Base-by-base conservation (phyloP, 2,113 vertebrate genomes). In the Baryphthengus martii region DNA sequence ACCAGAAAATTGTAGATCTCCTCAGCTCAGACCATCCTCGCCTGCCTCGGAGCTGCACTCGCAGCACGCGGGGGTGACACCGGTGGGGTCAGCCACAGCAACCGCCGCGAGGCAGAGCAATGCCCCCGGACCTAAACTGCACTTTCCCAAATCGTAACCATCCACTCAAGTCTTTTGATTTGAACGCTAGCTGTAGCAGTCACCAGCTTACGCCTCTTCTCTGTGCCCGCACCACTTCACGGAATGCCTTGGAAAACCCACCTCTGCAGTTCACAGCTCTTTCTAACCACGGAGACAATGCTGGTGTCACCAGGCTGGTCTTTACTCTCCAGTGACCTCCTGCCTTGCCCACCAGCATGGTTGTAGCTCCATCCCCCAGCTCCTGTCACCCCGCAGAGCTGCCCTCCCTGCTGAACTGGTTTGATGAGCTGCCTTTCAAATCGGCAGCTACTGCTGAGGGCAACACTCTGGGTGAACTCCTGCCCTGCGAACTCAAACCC, bases 61-160 rank as follows among this genome's bases (percentile, higher is more conserved):
- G 18, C n/a, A 59, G 17, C 42, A 76, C n/a, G 3, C 52, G 58
- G 73, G 67, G 47, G 29, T 37, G 4, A 55, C 39, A 23, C 25
- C 11, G 3, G 3, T 2, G 3, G 71, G 58, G 7, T 35, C 66
- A n/a, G 37, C 20, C 33, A 6, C 2, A 17, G 76, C 56, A 39
- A 3, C 0, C 1, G 7, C 2, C 20, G 31, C 31, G 17, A 5
- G 33, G 65, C 85, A 61, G 40, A 29, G 67, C 33, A 7, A 4
- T 1, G 37, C 33, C 2, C 1, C 6, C 0, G 49, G 8, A n/a
- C 3, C 2, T 5, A 28, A 50, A 11, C 52, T 6, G 35, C 3
- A 0, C 11, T 28, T 58, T 17, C 59, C 77, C 7, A 35, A 80
- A 35, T 4, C 3, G 2, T 14, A n/a, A 0, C 10, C 39, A 33